These are phyloP conservation scores for Ptilodon capucinus DNA, from an alignment of 2,888 invertebrate genomes.

Conservation along the genomic window DNA sequence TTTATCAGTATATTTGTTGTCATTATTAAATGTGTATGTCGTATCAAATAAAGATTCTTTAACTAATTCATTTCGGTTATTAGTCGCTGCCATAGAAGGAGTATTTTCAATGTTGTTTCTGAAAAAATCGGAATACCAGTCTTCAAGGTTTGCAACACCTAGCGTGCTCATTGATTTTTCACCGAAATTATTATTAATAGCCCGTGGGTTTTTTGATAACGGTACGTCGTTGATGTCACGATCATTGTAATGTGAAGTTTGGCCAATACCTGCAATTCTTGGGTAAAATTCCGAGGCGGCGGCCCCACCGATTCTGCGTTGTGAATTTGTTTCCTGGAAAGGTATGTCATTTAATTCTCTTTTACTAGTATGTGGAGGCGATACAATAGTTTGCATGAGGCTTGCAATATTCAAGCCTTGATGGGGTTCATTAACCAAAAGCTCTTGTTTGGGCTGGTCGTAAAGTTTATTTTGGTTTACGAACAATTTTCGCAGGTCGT, in stretches of 20 bases:
- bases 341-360: background rate
- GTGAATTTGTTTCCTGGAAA: background rate
- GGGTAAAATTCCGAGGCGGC: background rate
- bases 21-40: constrained; percentile 1
- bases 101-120: background rate
- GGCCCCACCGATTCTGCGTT: background rate
- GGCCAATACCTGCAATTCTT: background rate
- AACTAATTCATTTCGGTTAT: background rate
- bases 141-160: background rate
- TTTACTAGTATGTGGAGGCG: background rate
- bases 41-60: background rate
- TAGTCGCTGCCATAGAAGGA: background rate
- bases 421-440: background rate
- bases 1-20: background rate
- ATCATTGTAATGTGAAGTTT: background rate
- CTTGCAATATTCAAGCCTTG: background rate
- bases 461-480: background rate
- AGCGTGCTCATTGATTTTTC: background rate
- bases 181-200: background rate
- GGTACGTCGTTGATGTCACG: background rate
- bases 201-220: background rate
- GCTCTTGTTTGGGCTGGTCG: background rate
- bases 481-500: background rate
- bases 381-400: background rate
- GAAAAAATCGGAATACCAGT: background rate